phyloP scores from a whole-genome alignment of 2,888 invertebrate species.

The Pandemis cinnamomeana region DNA sequence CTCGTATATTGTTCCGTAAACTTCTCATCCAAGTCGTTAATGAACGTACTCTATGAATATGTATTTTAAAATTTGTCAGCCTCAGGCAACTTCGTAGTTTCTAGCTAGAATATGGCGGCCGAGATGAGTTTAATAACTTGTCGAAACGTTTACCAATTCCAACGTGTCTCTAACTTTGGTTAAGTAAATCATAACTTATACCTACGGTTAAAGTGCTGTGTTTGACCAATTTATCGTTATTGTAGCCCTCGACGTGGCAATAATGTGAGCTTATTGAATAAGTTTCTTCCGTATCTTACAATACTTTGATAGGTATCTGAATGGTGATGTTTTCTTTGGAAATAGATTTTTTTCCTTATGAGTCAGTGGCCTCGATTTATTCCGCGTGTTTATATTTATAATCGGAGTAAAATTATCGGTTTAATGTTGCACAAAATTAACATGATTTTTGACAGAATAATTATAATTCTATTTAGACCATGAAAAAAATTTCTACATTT shows the following conservation, averaged over 20 bases:
- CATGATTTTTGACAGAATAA: too few relatives aligned
- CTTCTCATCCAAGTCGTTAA: too few relatives aligned
- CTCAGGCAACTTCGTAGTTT: background rate
- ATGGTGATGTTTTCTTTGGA: background rate
- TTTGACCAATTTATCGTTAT: constrained; percentile 32
- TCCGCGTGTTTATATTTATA: too few relatives aligned
- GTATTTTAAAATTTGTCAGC: background rate
- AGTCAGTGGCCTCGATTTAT: background rate
- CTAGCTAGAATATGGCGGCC: background rate
- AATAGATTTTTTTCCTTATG: background rate
- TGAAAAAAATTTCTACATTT: too few relatives aligned
- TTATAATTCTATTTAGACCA: too few relatives aligned
- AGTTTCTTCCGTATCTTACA: constrained; percentile 12
- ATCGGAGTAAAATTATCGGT: too few relatives aligned
- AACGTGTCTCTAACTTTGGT: constrained; percentile 20
- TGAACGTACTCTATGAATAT: too few relatives aligned
- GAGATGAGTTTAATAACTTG: constrained; percentile 11
- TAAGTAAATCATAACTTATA: constrained; percentile 37
- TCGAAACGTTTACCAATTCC: constrained; percentile 21
- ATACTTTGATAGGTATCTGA: background rate
- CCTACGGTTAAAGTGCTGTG: constrained; percentile 16
- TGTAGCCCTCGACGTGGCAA: constrained; percentile 16
- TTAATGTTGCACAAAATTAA: too few relatives aligned
- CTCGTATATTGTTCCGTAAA: too few relatives aligned
- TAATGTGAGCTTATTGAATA: constrained; percentile 24